Conservation (phyloP, 2,797 vertebrate genomes). For the Neoniphon sammara region DNA sequence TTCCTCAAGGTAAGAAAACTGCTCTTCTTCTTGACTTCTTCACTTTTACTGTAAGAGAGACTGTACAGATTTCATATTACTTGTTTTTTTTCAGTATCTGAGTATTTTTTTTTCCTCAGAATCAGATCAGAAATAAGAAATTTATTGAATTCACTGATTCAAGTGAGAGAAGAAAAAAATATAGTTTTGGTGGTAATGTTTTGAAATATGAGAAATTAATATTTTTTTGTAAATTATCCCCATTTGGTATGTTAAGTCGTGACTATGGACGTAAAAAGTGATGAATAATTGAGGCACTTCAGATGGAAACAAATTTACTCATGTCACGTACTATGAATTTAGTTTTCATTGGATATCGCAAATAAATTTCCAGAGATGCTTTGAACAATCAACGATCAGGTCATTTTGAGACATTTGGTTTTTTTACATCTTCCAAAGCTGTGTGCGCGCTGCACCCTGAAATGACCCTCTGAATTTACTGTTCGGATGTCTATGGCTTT, state of each 20-base stretch:
- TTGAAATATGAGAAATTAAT: not conserved
- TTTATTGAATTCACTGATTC: not conserved
- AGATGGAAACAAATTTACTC: not conserved
- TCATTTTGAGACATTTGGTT: slow-evolving; percentile 17
- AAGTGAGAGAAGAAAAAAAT: not conserved
- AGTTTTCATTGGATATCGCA: not conserved
- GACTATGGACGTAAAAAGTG: not conserved
- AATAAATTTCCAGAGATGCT: slow-evolving; percentile 16
- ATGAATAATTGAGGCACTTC: not conserved
- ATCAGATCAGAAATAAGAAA: slow-evolving; percentile 5
- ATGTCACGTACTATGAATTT: not conserved
- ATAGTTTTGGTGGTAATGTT: not conserved
- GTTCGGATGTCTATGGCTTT: slow-evolving; percentile 30
- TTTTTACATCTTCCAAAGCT: not conserved
- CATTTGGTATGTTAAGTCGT: not conserved
- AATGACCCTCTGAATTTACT: slow-evolving; percentile 33
- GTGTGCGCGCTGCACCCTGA: not conserved
- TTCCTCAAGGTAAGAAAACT: slow-evolving; percentile 76
- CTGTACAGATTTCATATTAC: not conserved
- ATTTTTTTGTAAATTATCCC: not conserved
- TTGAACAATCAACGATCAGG: not conserved
- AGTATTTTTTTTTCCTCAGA: not conserved
- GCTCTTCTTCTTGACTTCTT: slow-evolving; percentile 10
- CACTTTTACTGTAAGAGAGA: not conserved
- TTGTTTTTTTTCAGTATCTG: not conserved